A percentile compares a stretch with the other conserved stretches of the same genome.
Evolutionary conservation across 2,888 invertebrate species (phyloP).

Genomic region (Lithophane socia): DNA sequence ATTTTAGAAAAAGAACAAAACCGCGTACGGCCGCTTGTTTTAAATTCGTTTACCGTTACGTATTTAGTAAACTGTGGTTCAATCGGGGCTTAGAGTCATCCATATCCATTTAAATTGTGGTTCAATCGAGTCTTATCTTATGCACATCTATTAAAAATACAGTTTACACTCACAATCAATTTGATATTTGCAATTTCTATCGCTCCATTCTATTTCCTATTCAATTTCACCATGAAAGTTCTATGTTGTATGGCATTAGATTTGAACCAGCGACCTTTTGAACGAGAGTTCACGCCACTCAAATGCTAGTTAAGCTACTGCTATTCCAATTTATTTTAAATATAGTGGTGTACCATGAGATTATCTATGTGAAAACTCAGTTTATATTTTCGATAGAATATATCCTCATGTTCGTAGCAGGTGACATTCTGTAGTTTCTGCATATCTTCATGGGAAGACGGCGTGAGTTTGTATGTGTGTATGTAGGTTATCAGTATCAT

Average conservation of each 20-base stretch:
- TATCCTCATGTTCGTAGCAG: neutral
- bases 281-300: slow-evolving; percentile 47
- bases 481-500: neutral
- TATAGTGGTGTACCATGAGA: neutral
- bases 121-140: neutral
- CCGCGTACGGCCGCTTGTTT: too few species aligned
- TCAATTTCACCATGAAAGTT: slow-evolving; percentile 43
- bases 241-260: slow-evolving; percentile 2
- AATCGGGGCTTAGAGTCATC: neutral
- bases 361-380: neutral
- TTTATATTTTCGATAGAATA: neutral
- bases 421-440: neutral
- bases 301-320: slow-evolving; percentile 39
- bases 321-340: slow-evolving; percentile 33
- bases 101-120: too few species aligned
- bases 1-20: too few species aligned
- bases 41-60: neutral
- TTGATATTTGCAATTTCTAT: slow-evolving; percentile 1
- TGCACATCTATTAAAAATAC: neutral
- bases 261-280: slow-evolving; percentile 51
- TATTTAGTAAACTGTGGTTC: neutral
- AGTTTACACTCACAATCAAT: neutral
- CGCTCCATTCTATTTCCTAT: slow-evolving; percentile 26
- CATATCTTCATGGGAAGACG: too few species aligned
- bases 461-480: neutral